Conservation (phyloP, 2,797 vertebrate species). For the Artibeus jamaicensis region DNA sequence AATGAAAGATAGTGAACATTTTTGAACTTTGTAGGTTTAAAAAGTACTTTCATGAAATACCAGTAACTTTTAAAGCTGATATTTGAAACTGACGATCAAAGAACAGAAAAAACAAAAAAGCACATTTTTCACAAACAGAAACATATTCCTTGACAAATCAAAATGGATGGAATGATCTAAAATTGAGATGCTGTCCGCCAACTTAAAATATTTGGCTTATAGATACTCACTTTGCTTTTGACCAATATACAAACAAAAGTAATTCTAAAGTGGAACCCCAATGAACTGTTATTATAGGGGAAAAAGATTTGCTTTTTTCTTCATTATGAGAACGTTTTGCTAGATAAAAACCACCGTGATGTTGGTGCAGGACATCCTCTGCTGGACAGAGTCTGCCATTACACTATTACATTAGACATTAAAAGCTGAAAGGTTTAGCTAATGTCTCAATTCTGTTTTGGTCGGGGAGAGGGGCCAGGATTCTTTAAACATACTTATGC, state of each 20-base stretch:
- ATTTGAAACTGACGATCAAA: neutral
- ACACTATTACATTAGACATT: constrained; percentile 27
- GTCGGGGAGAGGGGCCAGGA: rapidly evolving
- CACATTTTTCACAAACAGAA: constrained; percentile 10
- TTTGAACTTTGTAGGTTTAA: neutral
- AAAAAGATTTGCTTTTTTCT: neutral
- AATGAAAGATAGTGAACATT: constrained; percentile 20
- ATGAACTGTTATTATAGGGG: neutral
- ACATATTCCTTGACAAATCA: neutral
- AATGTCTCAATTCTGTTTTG: neutral
- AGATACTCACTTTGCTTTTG: neutral
- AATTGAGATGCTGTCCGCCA: neutral
- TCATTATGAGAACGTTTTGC: neutral
- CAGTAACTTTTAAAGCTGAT: neutral
- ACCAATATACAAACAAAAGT: neutral
- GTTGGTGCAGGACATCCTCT: constrained; percentile 73
- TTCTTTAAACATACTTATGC: neutral
- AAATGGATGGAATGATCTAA: constrained; percentile 24
- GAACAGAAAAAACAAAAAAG: neutral
- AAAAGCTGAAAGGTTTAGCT: neutral
- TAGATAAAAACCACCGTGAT: neutral
- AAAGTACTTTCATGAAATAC: neutral
- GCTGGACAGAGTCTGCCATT: constrained; percentile 69
- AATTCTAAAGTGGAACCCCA: neutral
- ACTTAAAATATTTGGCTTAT: neutral